Evolutionary conservation across 2,113 vertebrate species (phyloP), one percentile per base, ranked within the genome.

Genomic region (Trematocara unimaculatum): DNA sequence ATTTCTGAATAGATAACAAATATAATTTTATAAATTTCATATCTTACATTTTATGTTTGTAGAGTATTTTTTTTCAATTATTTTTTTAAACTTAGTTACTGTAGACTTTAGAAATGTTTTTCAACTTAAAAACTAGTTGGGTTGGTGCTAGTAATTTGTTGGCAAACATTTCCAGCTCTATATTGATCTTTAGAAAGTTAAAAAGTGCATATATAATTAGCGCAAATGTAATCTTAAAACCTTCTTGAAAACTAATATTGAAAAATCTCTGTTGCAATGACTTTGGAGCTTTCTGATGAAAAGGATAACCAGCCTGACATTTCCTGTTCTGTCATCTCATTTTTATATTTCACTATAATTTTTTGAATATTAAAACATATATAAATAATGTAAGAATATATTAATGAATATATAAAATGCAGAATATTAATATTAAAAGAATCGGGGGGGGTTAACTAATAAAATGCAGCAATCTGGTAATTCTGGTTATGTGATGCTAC

Each of bases 401-500:
- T 55, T 55, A 55, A 55, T 26, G 6, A 55, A 26, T 55, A 55
- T 13, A 23, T 23, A 23, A 54, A 54, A 54, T 54, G n/a, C 10
- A 54, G 53, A 54, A 23, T 54, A 54, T 12, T 54, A 23, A 54
- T 54, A 54, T 23, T 23, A 54, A 55, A 55, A 23, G 3, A 23
- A 55, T 26, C 2, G 3, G 5, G 40, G 5, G 26, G 29, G 29
- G 1, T 6, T 53, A 23, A 23, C 53, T 54, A 54, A 23, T 54
- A 55, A 23, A 55, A 13, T 55, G 20, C 53, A 55, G 53, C 20
- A 0, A 12, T 58, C 26, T 31, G 56, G 14, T 58, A 29, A 31
- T 3, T 60, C 8, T 60, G 7, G 14, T 60, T 31, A 60, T 81
- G 92, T 95, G 92, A 95, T 95, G 93, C 94, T 96, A 40, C 96